Base-by-base conservation (phyloP, 2,888 invertebrate species). In the Lithophane ornitopus region DNA sequence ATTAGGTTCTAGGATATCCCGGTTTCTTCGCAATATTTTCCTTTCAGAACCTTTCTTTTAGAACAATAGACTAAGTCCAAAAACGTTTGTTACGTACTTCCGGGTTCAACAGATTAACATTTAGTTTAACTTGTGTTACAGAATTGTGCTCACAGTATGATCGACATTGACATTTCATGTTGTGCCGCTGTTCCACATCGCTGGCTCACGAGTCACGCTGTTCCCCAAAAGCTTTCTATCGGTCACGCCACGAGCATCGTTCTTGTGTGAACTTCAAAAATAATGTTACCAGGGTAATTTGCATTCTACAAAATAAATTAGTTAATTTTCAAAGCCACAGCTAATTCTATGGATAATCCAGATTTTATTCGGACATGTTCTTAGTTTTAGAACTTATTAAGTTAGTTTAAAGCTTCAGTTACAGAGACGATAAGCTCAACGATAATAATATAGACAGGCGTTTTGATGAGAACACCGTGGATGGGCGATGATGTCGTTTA, bases 151-250 rank as follows among this genome's bases (percentile, higher is more conserved):
- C 34, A 61, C 59, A 49, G 44, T 54, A 22, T 66, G 41, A 66
- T 73, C 68, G 82, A 78, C 85, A 87, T 88, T 90, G 91, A 85
- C 89, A 90, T 90, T 91, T 90, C 88, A 85, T 90, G 90, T 85
- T 76, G 67, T 78, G 74, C 71, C 67, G 89, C 81, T 80, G 72
- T 81, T 76, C 75, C 67, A 81, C 76, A 76, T 76, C 76, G 75
- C 68, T 69, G 77, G 62, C 70, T 84, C 84, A 82, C 79, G 9
- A 79, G 76, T 79, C 76, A 76, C 82, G 86, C 81, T 75, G 78
- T 67, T 78, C 66, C 73, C 82, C 70, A 78, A 83, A 86, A 79
- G 74, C 74, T 76, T 80, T 76, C 67, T 39, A 72, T 70, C 74
- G 74, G 83, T 87, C 83, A 88, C 82, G 76, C 49, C 56, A 84